Evolutionary conservation across 1,140 invertebrate genomes (phyloP), one percentile per base, ranked within the genome.

Genomic region (Apis mellifera): DNA sequence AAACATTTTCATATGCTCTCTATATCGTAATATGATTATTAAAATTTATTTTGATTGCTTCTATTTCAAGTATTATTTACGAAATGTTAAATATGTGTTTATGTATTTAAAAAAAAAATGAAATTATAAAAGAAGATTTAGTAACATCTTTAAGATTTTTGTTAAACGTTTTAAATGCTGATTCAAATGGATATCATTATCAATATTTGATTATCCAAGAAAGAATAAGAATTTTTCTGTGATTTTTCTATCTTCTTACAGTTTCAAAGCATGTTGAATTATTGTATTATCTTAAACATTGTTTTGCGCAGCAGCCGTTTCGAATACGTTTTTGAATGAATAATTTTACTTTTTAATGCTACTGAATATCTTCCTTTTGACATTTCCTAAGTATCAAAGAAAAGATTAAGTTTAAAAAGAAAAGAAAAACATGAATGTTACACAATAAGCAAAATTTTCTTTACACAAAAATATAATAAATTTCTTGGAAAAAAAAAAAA

Each of bases 191-290:
- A n/a, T 50, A 69, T 71, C 64, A 62, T 68, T 42, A 73, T 73
- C n/a, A 48, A 48, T 23, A 9, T 59, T 60, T 5, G 21, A 73
- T 59, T 23, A n/a, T n/a, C 21, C 48, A 26, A 73, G 74, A 52
- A 57, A 66, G 65, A 65, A 59, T 3, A n/a, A 73, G 62, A 74
- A 73, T 89, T 87, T 88, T 84, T 86, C 88, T 85, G 88, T 86
- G 82, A 84, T 89, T 86, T 89, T 82, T 90, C 81, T 84, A 77
- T 80, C 80, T 60, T 78, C 77, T 85, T 52, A 78, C 59, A 74
- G 66, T 85, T 84, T 85, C 60, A 78, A 88, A 81, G 42, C 15
- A 72, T 85, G 85, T 83, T 69, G 66, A 80, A 69, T 84, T 84
- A 85, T 73, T n/a, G 48, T 72, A 32, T 78, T 75, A 65, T 55